Conservation (phyloP, 2,797 vertebrate genomes). For the Sebastes itinus region DNA sequence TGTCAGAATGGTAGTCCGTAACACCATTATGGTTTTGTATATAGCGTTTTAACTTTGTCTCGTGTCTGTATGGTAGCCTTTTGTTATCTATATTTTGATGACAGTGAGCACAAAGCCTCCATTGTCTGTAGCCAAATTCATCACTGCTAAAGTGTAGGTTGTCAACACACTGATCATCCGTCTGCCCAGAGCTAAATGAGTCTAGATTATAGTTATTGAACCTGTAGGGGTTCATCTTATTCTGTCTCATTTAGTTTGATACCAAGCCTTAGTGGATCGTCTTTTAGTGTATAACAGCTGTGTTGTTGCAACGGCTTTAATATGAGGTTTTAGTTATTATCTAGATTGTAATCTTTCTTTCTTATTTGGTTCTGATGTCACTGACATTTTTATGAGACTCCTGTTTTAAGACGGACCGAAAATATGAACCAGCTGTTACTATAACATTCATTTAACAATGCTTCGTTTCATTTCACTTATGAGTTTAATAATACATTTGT, state of each 20-base stretch:
- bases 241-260: conserved; percentile 35
- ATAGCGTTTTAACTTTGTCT: not conserved
- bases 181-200: conserved; percentile 50
- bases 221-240: conserved; percentile 2
- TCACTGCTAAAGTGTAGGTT: conserved; percentile 57
- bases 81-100: conserved; percentile 26
- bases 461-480: not conserved
- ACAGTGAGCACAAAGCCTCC: conserved; percentile 43
- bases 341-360: conserved; percentile 11
- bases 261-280: not conserved
- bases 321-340: conserved; percentile 39
- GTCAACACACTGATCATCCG: conserved; percentile 45
- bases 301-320: conserved; percentile 52
- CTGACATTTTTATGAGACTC: conserved; percentile 12
- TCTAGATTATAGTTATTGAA: conserved; percentile 69
- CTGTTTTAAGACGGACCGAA: not conserved
- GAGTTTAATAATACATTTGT: not conserved
- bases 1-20: not conserved
- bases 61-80: not conserved
- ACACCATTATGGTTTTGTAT: not conserved
- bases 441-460: not conserved
- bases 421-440: not conserved
- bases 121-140: conserved; percentile 38
- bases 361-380: conserved; percentile 14
- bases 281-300: conserved; percentile 49